Percentiles rank a stretch among this genome's conserved stretches.
phyloP scores from a whole-genome alignment of 2,797 vertebrate genomes.

The Poecilia picta region DNA sequence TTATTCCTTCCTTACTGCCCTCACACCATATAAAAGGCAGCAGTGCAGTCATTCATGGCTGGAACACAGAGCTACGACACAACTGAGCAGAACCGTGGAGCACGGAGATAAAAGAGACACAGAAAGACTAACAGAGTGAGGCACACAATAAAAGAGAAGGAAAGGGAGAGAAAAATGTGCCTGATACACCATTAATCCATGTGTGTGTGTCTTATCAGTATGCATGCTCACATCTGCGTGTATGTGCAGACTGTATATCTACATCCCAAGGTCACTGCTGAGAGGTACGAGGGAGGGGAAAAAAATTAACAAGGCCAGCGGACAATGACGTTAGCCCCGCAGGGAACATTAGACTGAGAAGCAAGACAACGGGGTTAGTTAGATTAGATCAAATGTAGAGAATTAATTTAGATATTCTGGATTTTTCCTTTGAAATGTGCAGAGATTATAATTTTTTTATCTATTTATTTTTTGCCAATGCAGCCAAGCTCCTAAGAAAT shows the following conservation, averaged over 20 bases:
- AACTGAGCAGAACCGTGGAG: slow-evolving; percentile 34
- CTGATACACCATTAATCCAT: slow-evolving; percentile 53
- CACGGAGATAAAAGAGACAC: slow-evolving; percentile 26
- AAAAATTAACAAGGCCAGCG: slow-evolving; percentile 69
- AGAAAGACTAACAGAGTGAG: slow-evolving; percentile 24
- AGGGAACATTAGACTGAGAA: slow-evolving; percentile 66
- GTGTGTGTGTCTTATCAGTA: slow-evolving; percentile 23
- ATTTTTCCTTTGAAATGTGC: slow-evolving; percentile 7
- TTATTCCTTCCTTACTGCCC: slow-evolving; percentile 7
- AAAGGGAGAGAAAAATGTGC: slow-evolving; percentile 22
- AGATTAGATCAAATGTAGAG: slow-evolving; percentile 23
- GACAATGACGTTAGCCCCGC: slow-evolving; percentile 71
- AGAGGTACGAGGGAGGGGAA: slow-evolving; percentile 50
- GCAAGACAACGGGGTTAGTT: slow-evolving; percentile 15
- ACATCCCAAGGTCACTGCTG: slow-evolving; percentile 73
- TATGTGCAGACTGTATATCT: slow-evolving; percentile 56
- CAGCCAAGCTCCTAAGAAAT: slow-evolving; percentile 21
- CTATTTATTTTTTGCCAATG: background rate
- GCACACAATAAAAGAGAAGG: slow-evolving; percentile 14
- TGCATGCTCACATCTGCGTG: slow-evolving; percentile 48
- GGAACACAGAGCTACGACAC: slow-evolving; percentile 29
- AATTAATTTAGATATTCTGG: slow-evolving; percentile 9
- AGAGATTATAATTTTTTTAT: background rate
- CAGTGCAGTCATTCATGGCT: slow-evolving; percentile 35
- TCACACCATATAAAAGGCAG: slow-evolving; percentile 20